A percentile compares a stretch with the other conserved stretches of the same genome.
phyloP scores from a whole-genome alignment of 2,797 vertebrate species.

The Cossypha caffra region DNA sequence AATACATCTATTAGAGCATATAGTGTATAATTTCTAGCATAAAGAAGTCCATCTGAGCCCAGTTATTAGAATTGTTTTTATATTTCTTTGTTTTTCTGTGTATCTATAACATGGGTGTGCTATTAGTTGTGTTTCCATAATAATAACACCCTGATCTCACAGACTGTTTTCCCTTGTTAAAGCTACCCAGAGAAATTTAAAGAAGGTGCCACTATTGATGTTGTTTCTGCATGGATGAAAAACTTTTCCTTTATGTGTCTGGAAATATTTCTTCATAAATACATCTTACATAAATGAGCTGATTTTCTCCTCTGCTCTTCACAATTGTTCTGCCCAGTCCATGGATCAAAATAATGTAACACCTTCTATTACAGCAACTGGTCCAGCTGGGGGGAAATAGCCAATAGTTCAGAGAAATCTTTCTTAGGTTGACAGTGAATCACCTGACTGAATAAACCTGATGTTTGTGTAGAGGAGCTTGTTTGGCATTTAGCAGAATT shows the following conservation, averaged over 20 bases:
- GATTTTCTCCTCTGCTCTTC: not conserved
- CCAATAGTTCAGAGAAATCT: not conserved
- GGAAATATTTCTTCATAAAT: not conserved
- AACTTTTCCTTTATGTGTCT: not conserved
- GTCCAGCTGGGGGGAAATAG: fast-evolving
- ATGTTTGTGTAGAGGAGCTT: not conserved
- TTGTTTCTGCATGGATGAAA: not conserved
- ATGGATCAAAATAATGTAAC: not conserved
- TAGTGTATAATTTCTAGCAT: not conserved
- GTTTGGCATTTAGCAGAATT: not conserved
- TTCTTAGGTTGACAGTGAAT: not conserved
- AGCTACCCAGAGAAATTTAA: not conserved
- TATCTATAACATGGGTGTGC: not conserved
- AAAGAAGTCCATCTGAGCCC: not conserved
- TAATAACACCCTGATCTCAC: not conserved
- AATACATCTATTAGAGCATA: not conserved
- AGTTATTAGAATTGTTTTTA: not conserved
- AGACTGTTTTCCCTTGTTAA: not conserved
- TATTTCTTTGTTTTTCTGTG: not conserved
- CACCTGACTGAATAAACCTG: not conserved
- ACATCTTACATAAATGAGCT: not conserved
- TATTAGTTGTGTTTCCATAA: not conserved
- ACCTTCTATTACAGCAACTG: not conserved
- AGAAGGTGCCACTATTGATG: not conserved
- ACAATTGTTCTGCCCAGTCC: not conserved